Percentiles rank a stretch among this genome's conserved stretches.
Conservation (phyloP, 2,113 vertebrate species). For the Engystomops pustulosus region DNA sequence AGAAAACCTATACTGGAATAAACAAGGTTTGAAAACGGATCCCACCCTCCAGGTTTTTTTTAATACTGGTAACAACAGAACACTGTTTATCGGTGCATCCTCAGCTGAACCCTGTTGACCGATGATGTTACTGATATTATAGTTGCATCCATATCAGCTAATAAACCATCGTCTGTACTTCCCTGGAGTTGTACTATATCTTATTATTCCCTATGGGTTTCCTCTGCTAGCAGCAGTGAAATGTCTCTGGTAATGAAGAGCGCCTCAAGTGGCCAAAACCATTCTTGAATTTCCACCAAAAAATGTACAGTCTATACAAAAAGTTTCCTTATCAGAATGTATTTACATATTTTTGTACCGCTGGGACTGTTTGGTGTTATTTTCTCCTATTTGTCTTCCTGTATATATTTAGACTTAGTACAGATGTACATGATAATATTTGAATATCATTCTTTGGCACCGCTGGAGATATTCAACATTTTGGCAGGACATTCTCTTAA, state of each 20-base stretch:
- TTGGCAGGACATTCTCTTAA: constrained; percentile 45
- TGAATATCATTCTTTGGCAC: constrained; percentile 38
- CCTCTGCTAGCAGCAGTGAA: too few relatives aligned
- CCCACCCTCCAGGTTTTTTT: too few relatives aligned
- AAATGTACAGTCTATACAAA: neutral
- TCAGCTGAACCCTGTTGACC: too few relatives aligned
- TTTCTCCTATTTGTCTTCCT: neutral
- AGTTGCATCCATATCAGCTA: too few relatives aligned
- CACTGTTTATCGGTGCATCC: too few relatives aligned
- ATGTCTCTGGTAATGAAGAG: neutral
- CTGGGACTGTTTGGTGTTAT: neutral
- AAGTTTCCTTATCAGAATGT: neutral
- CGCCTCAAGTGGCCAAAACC: neutral
- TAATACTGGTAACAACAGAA: too few relatives aligned
- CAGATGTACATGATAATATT: constrained; percentile 15
- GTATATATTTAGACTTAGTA: neutral
- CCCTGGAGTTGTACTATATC: too few relatives aligned
- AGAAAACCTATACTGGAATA: too few relatives aligned
- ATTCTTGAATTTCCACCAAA: neutral
- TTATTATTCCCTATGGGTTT: too few relatives aligned
- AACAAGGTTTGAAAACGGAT: too few relatives aligned
- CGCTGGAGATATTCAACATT: constrained; percentile 4
- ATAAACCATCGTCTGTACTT: too few relatives aligned
- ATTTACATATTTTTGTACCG: neutral
- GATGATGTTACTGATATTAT: too few relatives aligned